A percentile compares a stretch with the other conserved stretches of the same genome.
Evolutionary conservation across 2,888 invertebrate species (phyloP).

Genomic region (Agonopterix arenella): DNA sequence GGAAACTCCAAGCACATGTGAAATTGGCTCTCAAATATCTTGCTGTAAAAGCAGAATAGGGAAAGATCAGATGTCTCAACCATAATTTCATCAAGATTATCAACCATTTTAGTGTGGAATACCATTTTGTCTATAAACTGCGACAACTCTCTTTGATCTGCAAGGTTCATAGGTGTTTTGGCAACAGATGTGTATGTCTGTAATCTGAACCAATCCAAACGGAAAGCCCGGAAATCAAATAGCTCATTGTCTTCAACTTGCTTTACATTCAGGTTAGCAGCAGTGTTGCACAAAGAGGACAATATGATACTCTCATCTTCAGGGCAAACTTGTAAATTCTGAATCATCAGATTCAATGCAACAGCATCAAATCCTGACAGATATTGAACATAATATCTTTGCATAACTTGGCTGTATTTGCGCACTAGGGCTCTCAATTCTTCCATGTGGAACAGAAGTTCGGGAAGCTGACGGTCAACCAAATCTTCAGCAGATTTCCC

Average conservation of each 20-base stretch:
- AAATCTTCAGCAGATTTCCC: constrained; percentile 94
- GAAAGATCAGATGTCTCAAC: constrained; percentile 98
- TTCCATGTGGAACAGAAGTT: constrained; percentile 98
- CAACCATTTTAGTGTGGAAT: constrained; percentile 99
- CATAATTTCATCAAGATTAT: constrained; percentile 97
- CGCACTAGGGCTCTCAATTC: constrained; percentile 95
- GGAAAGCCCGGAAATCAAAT: constrained; percentile 96
- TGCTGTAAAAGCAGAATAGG: constrained; percentile 97
- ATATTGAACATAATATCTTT: constrained; percentile 98
- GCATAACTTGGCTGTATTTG: constrained; percentile 97
- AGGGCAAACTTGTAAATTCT: constrained; percentile 88
- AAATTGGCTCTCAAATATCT: constrained; percentile 98
- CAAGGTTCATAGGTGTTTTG: constrained; percentile 86
- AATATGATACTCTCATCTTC: constrained; percentile 97
- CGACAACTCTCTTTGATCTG: constrained; percentile 91
- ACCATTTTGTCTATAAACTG: constrained; percentile 95
- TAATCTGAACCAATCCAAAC: constrained; percentile 98
- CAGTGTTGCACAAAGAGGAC: constrained; percentile 93
- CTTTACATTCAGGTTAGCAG: constrained; percentile 90
- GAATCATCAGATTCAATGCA: constrained; percentile 90
- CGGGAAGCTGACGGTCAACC: constrained; percentile 96
- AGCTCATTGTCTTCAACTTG: constrained; percentile 98
- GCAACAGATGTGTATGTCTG: constrained; percentile 95
- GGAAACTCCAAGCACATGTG: constrained; percentile 99
- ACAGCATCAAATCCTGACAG: constrained; percentile 97